Evolutionary conservation across 2,888 invertebrate species (phyloP).

Genomic region (Ornithoptera alexandrae): DNA sequence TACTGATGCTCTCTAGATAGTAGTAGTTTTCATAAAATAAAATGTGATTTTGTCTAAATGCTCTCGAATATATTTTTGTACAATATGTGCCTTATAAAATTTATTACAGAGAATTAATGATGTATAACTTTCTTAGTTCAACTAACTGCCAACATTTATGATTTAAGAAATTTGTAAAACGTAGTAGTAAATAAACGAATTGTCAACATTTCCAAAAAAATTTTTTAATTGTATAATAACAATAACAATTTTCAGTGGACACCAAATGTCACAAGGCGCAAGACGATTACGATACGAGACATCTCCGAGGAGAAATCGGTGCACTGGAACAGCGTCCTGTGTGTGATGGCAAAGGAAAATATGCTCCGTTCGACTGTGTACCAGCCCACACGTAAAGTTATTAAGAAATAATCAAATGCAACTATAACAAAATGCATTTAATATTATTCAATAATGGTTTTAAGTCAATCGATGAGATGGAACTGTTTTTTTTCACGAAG

Average conservation of each 20-base stretch:
- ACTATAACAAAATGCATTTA: neutral
- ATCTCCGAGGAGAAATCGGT: slow-evolving; percentile 70
- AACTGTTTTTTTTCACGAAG: no score
- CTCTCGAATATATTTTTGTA: no score
- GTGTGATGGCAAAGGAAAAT: slow-evolving; percentile 84
- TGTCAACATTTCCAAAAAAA: no score
- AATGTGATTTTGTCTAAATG: no score
- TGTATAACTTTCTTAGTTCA: no score
- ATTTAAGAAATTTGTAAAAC: no score
- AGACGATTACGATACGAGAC: slow-evolving; percentile 73
- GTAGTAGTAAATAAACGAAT: no score
- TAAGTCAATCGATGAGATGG: neutral
- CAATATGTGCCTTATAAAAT: no score
- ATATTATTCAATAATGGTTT: neutral
- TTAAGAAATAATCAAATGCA: neutral
- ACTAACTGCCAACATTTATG: no score
- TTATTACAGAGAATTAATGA: no score
- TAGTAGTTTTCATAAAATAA: no score
- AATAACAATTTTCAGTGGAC: slow-evolving; percentile 50
- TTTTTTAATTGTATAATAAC: neutral
- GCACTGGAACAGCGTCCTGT: slow-evolving; percentile 76
- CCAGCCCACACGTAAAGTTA: slow-evolving; percentile 82
- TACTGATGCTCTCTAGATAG: no score
- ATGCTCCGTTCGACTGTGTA: slow-evolving; percentile 79
- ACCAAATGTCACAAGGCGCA: slow-evolving; percentile 61